Base-by-base conservation (phyloP, 1,140 invertebrate genomes). In the Coelopa frigida region DNA sequence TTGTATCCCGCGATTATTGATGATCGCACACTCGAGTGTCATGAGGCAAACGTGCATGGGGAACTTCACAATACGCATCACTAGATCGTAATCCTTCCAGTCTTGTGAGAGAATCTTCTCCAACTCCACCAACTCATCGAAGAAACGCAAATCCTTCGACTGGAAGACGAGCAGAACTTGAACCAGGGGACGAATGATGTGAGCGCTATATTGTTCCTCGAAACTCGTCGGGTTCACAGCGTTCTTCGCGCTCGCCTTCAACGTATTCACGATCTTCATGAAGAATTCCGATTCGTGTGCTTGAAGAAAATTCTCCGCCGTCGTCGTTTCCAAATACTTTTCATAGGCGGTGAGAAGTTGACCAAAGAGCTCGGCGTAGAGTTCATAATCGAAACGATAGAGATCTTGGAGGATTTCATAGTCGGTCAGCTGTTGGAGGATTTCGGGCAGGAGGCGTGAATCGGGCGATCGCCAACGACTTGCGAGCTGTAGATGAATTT, bases 351-450 rank as follows among this genome's bases (percentile, higher is more conserved):
- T 20, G 7, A 67, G 59, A 8, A 67, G 29, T 37, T 4, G 17
- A 17, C 38, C 52, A 29, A 56, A 63, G 26, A 49, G 38, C 4
- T 23, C n/a, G 41, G 54, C 46, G 4, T 54, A 21, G 4, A 60
- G 21, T 5, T 44, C 22, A 35, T 54, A 54, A 15, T 59, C 52
- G 3, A 48, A 49, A 8, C 60, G 55, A 41, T 55, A 44, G 5
- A 53, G 49, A 44, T 67, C 62, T 35, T 67, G 63, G 0, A 66
- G 40, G 1, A 59, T 36, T 26, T 63, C 63, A 12, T 50, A 59
- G 37, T 53, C 52, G 1, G 61, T 12, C 11, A 58, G 14, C 1
- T 29, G 21, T 12, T 48, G 45, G 20, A 66, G 36, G 12, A 63
- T 33, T 22, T 50, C 35, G 44, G 45, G 32, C 40, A 31, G 18